phyloP scores from a whole-genome alignment of 2,797 vertebrate species.

The Garrulus glandarius region DNA sequence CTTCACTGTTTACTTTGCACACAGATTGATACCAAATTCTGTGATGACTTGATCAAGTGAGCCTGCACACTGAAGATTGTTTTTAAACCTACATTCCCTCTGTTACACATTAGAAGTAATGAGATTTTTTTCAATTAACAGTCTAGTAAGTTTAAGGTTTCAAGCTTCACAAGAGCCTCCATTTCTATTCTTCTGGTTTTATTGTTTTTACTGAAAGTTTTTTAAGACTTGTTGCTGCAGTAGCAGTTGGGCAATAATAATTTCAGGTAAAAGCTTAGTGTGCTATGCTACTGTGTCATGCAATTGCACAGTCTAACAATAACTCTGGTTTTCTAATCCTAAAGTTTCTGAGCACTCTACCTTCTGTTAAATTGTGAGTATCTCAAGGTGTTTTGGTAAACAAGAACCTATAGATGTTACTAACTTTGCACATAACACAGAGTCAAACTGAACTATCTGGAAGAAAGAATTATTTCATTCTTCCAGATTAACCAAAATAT shows the following conservation, averaged over 20 bases:
- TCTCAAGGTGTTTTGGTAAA: neutral
- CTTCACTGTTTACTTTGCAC: neutral
- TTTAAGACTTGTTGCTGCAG: neutral
- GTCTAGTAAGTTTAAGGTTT: neutral
- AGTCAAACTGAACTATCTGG: neutral
- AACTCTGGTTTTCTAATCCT: neutral
- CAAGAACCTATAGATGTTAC: neutral
- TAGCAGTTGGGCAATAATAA: neutral
- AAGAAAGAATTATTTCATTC: neutral
- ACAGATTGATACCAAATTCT: neutral
- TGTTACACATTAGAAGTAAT: neutral
- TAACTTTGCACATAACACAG: neutral
- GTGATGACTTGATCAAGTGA: neutral
- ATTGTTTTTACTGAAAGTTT: neutral
- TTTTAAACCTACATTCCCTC: neutral
- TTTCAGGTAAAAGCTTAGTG: neutral
- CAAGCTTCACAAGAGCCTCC: rapidly evolving
- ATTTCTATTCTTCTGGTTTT: neutral
- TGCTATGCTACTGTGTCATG: neutral
- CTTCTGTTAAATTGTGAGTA: neutral
- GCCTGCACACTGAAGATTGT: neutral
- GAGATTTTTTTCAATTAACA: neutral
- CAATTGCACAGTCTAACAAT: neutral
- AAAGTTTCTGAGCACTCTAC: neutral
- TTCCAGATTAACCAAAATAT: neutral